These are phyloP conservation scores for Pseudonaja textilis DNA, from an alignment of 2,113 vertebrate species.

Conservation along the genomic window DNA sequence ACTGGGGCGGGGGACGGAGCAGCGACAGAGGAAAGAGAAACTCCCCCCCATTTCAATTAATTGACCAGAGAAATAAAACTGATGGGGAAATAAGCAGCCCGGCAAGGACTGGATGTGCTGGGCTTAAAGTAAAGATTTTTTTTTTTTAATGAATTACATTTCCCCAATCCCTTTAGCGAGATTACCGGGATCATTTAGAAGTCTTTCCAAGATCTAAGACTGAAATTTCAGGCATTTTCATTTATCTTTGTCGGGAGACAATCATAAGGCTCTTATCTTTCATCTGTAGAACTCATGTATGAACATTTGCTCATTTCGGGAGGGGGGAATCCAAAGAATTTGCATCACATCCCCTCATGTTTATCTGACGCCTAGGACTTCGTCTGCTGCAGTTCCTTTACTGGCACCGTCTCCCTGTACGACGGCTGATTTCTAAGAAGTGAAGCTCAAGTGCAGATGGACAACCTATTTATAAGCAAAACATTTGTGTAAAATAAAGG, in stretches of 20 bases:
- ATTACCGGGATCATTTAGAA: neutral
- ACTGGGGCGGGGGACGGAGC: neutral
- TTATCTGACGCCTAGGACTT: neutral
- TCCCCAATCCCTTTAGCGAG: neutral
- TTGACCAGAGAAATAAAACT: neutral
- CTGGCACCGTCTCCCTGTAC: neutral
- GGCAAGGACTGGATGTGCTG: neutral
- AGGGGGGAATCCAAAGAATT: neutral
- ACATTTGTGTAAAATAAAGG: neutral
- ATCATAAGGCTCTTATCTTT: neutral
- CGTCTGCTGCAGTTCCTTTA: neutral
- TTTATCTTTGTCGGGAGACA: neutral
- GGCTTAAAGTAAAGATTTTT: neutral
- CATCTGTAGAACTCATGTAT: neutral
- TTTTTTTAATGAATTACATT: neutral
- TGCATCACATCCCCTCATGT: neutral
- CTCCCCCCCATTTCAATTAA: neutral
- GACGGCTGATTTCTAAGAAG: neutral
- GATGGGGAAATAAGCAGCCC: neutral
- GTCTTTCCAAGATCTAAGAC: neutral
- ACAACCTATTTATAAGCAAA: neutral
- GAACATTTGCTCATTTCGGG: neutral
- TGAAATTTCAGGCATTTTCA: neutral
- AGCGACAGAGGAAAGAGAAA: neutral
- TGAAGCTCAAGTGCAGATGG: neutral